These are phyloP conservation scores for Apeltes quadracus DNA, from an alignment of 2,113 vertebrate genomes.

Conservation along the genomic window DNA sequence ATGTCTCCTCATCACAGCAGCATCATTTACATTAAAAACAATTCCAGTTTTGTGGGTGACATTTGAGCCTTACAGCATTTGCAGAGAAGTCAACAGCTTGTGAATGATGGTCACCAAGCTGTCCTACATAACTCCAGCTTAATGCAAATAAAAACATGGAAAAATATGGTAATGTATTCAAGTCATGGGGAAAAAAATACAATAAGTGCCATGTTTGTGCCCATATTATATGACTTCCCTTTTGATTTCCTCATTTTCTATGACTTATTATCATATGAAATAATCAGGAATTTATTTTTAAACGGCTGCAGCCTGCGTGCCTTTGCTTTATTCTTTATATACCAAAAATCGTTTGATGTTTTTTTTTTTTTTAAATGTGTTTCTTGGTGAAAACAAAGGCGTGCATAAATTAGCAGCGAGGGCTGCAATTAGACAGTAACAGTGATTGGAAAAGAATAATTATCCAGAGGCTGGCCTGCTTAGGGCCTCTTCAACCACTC, in stretches of 20 bases:
- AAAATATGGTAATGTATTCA: constrained; percentile 79
- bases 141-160: constrained; percentile 67
- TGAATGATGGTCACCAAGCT: constrained; percentile 74
- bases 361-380: constrained; percentile 72
- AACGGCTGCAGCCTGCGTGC: constrained; percentile 63
- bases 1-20: constrained; percentile 52
- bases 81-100: constrained; percentile 59
- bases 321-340: constrained; percentile 73
- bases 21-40: constrained; percentile 69
- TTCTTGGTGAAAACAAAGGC: constrained; percentile 81
- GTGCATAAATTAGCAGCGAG: constrained; percentile 77
- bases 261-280: constrained; percentile 80
- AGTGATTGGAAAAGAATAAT: constrained; percentile 80
- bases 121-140: constrained; percentile 72
- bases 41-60: constrained; percentile 38
- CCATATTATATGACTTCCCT: constrained; percentile 75
- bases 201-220: constrained; percentile 71
- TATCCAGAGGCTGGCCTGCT: constrained; percentile 72
- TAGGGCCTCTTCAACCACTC: constrained; percentile 57
- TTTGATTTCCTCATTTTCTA: constrained; percentile 70
- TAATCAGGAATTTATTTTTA: constrained; percentile 80
- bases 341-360: constrained; percentile 80
- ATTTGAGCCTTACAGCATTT: constrained; percentile 46
- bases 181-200: constrained; percentile 64
- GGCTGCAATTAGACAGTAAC: constrained; percentile 78